Evolutionary conservation across 2,888 invertebrate species (phyloP), one percentile per base, ranked within the genome.

Genomic region (Leptinotarsa tumamoca): DNA sequence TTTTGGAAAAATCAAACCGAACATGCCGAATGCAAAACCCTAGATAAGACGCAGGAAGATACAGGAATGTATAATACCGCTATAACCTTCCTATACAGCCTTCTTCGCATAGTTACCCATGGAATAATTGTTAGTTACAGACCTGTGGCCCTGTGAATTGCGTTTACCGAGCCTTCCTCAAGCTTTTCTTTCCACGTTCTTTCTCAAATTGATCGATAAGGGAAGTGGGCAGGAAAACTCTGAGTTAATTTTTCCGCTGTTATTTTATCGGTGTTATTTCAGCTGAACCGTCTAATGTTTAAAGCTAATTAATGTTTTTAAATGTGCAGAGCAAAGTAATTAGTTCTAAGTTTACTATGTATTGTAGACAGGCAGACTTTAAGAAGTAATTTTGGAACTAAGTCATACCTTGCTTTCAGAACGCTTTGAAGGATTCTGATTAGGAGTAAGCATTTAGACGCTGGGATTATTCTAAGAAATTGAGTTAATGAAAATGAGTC

Each of bases 231-330:
- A 5, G 17, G 18, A 18, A 17, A 54, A 54, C 10, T 54, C 54
- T 4, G 54, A 54, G 54, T 54, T 54, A 13, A 54, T 54, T 54
- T 54, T 54, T 54, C 18, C 7, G 10, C 54, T 54, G 18, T 18
- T 54, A 54, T 54, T 54, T 54, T 54, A 54, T 54, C 54, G 18
- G 54, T 18, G 54, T 54, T 54, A 54, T 54, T 54, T 54, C 54
- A 54, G 18, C 18, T 10, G 10, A 54, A 54, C 2, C n/a, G 54
- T 18, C 54, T 18, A 54, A 54, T 54, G 7, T n/a, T 54, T 13
- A 5, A 54, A 54, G 18, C 54, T 18, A 54, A 7, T 54, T 18
- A 18, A 18, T 54, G 54, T 54, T 54, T 54, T 13, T 18, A n/a
- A 18, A 18, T n/a, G 18, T 54, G 18, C 54, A 3, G 10, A 18